Evolutionary conservation across 2,113 vertebrate species (phyloP), one percentile per base, ranked within the genome.

Genomic region (Agapornis roseicollis): DNA sequence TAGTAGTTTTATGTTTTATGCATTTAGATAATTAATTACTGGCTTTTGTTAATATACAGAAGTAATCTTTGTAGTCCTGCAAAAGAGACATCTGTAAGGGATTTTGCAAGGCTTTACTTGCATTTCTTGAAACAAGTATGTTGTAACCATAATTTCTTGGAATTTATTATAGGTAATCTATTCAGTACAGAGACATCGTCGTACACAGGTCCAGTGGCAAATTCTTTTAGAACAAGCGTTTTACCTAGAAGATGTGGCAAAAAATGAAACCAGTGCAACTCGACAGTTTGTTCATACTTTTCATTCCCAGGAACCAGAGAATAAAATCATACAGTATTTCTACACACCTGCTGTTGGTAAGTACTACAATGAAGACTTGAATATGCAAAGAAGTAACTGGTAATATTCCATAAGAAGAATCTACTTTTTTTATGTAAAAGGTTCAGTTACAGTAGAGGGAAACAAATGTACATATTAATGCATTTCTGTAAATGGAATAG

Each of bases 231-330:
- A 99, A 31, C 97, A 99, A 96, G 98, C 98, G 7, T 99, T 99
- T 98, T 98, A 99, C 89, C 94, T 99, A 31, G 99, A 99, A 96
- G 99, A 99, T 77, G 98, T 99, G 42, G 98, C 98, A 56, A 99
- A 99, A 97, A 99, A 99, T 92, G 98, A 98, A 97, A 98, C 96
- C 52, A 99, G 98, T 93, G 96, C 97, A 37, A 95, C 97, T 44
- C 98, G 73, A 58, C 98, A 98, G 47, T 99, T 99, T 94, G 93
- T 98, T 94, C 98, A 98, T 63, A 98, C 98, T 29, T 99, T 98
- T 94, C 98, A 98, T 15, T 97, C 98, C 4, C 96, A 94, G n/a
- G 98, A 98, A n/a, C 97, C 98, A 31, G 96, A 96, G 53, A 97
- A 98, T 84, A 98, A 98, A 97, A 94, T 99, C 92, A 84, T 83